Percentiles rank a stretch among this genome's conserved stretches.
phyloP scores from a whole-genome alignment of 2,888 invertebrate genomes.

The Yponomeuta malinellus region DNA sequence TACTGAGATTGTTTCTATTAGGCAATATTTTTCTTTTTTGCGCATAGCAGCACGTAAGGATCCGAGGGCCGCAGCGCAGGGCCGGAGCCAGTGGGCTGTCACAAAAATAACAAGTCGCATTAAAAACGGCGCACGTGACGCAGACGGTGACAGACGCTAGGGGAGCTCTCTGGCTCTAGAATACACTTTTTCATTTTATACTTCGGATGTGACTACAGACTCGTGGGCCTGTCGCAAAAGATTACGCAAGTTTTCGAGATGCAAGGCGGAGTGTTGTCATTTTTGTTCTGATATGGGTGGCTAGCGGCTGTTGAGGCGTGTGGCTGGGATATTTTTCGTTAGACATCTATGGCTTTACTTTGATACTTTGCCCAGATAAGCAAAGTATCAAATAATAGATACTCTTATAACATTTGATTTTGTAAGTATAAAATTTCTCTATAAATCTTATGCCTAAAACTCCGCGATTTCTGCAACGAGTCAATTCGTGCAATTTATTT shows the following conservation, averaged over 20 bases:
- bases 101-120: conserved; percentile 65
- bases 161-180: background rate
- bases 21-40: background rate
- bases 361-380: no score
- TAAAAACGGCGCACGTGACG: conserved; percentile 50
- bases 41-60: conserved; percentile 19
- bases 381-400: no score
- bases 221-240: background rate
- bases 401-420: no score
- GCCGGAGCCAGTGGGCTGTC: conserved; percentile 47
- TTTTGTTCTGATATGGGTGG: background rate
- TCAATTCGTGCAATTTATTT: no score
- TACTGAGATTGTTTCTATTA: background rate
- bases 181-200: background rate
- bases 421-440: no score
- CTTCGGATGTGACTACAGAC: background rate
- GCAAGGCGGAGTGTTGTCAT: background rate
- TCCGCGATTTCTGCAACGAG: no score
- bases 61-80: conserved; percentile 32
- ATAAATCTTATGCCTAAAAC: no score
- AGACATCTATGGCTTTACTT: no score
- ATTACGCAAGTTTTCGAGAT: background rate
- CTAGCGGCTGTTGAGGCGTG: no score
- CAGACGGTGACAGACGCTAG: conserved; percentile 26
- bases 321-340: no score